These are phyloP conservation scores for Poeciliopsis turneri DNA, from an alignment of 2,797 vertebrate species.

Conservation along the genomic window DNA sequence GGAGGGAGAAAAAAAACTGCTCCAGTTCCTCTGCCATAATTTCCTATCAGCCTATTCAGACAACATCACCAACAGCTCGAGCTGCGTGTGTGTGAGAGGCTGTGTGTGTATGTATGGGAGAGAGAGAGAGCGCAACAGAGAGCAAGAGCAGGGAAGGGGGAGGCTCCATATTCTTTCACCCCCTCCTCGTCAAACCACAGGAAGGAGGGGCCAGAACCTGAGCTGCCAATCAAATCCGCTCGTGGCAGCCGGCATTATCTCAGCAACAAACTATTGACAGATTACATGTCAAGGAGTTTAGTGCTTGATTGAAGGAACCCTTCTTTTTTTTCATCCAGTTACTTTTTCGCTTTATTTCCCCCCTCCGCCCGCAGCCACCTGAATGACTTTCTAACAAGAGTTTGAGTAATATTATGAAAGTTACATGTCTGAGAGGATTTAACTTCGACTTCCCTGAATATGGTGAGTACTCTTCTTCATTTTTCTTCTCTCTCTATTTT, in stretches of 20 bases:
- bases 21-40: constrained; percentile 86
- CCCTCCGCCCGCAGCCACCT: constrained; percentile 76
- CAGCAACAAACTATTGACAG: constrained; percentile 90
- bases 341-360: constrained; percentile 77
- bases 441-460: constrained; percentile 99
- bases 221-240: constrained; percentile 90
- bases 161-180: constrained; percentile 84
- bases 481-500: constrained; percentile 63
- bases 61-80: constrained; percentile 85
- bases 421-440: constrained; percentile 99
- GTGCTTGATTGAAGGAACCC: constrained; percentile 87
- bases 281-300: constrained; percentile 91
- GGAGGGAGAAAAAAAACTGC: constrained; percentile 84
- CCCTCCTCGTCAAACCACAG: constrained; percentile 77
- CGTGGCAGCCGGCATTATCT: constrained; percentile 90
- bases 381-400: constrained; percentile 85
- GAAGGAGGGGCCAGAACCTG: constrained; percentile 86
- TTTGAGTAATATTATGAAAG: constrained; percentile 96
- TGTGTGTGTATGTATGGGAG: constrained; percentile 66
- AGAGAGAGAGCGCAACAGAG: constrained; percentile 57
- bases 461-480: constrained; percentile 89
- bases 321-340: constrained; percentile 80
- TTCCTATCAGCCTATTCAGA: constrained; percentile 88
- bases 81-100: constrained; percentile 70
- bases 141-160: constrained; percentile 77